These are phyloP conservation scores for Noctua pronuba DNA, from an alignment of 2,888 invertebrate genomes.

Conservation along the genomic window DNA sequence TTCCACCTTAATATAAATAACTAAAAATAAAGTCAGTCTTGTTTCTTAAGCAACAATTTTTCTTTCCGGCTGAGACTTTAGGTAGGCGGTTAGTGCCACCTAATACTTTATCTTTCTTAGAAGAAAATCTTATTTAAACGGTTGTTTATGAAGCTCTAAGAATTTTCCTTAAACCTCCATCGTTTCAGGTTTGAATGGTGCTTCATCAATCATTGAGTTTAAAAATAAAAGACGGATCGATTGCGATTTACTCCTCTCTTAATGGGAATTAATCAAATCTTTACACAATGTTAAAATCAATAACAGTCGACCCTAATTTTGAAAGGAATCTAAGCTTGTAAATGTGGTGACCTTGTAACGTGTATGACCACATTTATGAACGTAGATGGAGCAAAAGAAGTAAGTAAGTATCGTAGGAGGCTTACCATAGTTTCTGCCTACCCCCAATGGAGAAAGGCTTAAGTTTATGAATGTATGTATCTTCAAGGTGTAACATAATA, in stretches of 20 bases:
- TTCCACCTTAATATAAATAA: neutral
- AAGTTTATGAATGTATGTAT: neutral
- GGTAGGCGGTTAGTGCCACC: conserved; percentile 25
- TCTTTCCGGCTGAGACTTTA: neutral
- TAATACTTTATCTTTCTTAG: conserved; percentile 42
- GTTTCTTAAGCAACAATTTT: neutral
- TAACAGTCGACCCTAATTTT: neutral
- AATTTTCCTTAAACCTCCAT: conserved; percentile 74
- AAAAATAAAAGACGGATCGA: conserved; percentile 15
- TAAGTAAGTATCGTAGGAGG: neutral
- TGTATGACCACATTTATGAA: neutral
- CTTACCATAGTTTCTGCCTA: neutral
- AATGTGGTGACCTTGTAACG: neutral
- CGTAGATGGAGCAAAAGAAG: accelerated
- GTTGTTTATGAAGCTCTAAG: conserved; percentile 63
- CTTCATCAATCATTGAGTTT: conserved; percentile 74
- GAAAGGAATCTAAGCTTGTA: neutral
- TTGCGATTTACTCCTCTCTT: neutral
- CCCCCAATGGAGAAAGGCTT: neutral
- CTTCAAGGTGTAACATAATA: too few species aligned
- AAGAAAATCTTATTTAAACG: conserved; percentile 43
- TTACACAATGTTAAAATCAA: conserved; percentile 2
- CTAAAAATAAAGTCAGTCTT: neutral
- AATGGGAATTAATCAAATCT: neutral
- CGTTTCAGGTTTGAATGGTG: conserved; percentile 74